A percentile compares a stretch with the other conserved stretches of the same genome.
These are phyloP conservation scores for Dolichotis patagonum DNA, from an alignment of 2,113 vertebrate genomes.

Conservation along the genomic window DNA sequence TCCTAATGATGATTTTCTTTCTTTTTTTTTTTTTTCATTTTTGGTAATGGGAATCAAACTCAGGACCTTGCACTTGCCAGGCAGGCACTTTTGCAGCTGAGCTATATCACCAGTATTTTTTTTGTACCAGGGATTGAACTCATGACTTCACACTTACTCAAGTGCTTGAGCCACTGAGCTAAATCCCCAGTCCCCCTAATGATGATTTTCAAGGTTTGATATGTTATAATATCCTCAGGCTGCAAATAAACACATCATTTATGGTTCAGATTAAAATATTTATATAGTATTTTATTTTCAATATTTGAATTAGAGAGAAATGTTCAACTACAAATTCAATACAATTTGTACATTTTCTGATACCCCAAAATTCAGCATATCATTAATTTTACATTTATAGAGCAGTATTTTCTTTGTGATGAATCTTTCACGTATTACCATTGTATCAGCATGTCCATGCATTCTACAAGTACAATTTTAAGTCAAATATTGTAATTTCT, in stretches of 20 bases:
- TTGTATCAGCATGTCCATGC: not conserved
- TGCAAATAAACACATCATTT: not conserved
- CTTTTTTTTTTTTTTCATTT: no score
- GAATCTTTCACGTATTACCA: not conserved
- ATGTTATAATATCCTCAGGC: not conserved
- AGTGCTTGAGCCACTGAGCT: no score
- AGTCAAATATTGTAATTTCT: not conserved
- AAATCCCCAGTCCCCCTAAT: no score
- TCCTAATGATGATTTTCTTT: not conserved
- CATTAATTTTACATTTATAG: not conserved
- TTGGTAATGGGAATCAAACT: no score
- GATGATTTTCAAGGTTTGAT: not conserved
- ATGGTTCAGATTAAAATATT: not conserved
- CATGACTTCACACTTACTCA: no score
- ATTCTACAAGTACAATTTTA: not conserved
- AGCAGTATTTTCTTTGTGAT: not conserved
- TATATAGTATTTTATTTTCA: not conserved
- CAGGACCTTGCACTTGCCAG: no score
- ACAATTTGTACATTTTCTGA: not conserved
- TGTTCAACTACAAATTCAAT: not conserved
- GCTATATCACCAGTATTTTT: no score
- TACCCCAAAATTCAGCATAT: no score
- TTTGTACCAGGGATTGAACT: no score
- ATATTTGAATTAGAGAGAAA: not conserved
- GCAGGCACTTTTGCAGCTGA: no score